Conservation (phyloP, 1,140 invertebrate species). For the Meloidogyne chitwoodi region DNA sequence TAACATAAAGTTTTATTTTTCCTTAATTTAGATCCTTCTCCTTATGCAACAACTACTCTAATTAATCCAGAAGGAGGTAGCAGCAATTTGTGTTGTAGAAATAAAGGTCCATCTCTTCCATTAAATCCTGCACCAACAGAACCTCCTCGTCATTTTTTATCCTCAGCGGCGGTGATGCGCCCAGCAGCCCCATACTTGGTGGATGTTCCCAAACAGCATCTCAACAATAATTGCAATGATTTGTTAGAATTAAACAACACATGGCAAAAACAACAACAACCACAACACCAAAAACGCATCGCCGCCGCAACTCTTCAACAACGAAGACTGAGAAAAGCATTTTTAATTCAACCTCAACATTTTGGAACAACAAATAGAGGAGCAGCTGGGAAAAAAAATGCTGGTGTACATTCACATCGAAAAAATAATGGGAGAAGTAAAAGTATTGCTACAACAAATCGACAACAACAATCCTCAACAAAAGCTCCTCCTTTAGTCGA, state of each 20-base stretch:
- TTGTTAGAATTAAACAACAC: constrained; percentile 6
- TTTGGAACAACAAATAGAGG: constrained; percentile 16
- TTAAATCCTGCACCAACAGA: constrained; percentile 30
- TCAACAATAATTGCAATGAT: constrained; percentile 5
- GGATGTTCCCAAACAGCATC: neutral
- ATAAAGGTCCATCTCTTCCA: constrained; percentile 16
- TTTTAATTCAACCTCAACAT: constrained; percentile 1
- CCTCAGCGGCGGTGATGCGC: constrained; percentile 27
- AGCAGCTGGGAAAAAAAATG: neutral
- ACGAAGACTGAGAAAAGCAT: constrained; percentile 3
- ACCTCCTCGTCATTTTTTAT: constrained; percentile 35
- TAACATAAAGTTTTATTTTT: neutral
- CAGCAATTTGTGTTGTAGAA: constrained; percentile 9
- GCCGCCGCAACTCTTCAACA: constrained; percentile 11
- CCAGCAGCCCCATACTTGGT: constrained; percentile 6
- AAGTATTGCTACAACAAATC: neutral
- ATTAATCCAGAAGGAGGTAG: constrained; percentile 29
- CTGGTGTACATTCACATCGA: neutral
- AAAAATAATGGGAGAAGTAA: constrained; percentile 2
- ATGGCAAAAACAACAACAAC: neutral
- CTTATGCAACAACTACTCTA: constrained; percentile 54
- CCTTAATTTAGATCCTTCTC: constrained; percentile 40
- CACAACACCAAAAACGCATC: neutral
- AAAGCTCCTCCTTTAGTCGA: neutral
- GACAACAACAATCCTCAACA: neutral